Evolutionary conservation across 2,797 vertebrate species (phyloP), one percentile per base, ranked within the genome.

Genomic region (Ptychobarbus kaznakovi): DNA sequence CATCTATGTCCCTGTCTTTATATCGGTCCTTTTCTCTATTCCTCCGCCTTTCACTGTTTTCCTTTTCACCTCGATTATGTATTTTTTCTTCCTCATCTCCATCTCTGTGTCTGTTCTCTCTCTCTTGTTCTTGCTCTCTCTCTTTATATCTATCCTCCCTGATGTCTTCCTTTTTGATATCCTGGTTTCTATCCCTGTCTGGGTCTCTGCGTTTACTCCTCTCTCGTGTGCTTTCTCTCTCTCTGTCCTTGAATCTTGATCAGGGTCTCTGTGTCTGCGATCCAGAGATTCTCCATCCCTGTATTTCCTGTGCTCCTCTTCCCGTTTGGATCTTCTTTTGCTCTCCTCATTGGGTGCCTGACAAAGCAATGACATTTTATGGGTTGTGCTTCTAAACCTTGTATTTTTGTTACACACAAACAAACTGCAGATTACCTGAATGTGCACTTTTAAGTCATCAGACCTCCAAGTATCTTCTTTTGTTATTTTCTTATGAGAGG

Each of bases 381-480:
- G 3, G 70, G 46, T 63, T 70, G 12, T 6, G 18, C 65, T 13
- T 61, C 58, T 28, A 35, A 82, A 53, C 9, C 3, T 25, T n/a
- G 75, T 46, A 15, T 38, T 5, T 73, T 7, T 68, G 22, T 56
- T 22, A 79, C 61, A 49, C 63, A 70, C 66, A 78, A 70, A 65
- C 75, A 77, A 75, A 81, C 44, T 72, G 80, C 86, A 77, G 15
- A 42, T 90, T 93, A 98, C 98, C 94, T 89, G 92, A 44, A 99
- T 92, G 85, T 97, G 93, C 91, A 89, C 97, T 87, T 91, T 95
- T 85, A 99, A 95, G 61, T 99, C 98, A 69, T 97, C 96, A 84
- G 96, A 84, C 92, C 93, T 97, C 98, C 98, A 99, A 53, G 98
- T 99, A 90, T 99, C 98, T 90, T 99, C 98, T 93, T 93, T 98